Percentiles rank a stretch among this genome's conserved stretches.
Conservation (phyloP, 2,888 invertebrate species). For the Pharmacophagus antenor region DNA sequence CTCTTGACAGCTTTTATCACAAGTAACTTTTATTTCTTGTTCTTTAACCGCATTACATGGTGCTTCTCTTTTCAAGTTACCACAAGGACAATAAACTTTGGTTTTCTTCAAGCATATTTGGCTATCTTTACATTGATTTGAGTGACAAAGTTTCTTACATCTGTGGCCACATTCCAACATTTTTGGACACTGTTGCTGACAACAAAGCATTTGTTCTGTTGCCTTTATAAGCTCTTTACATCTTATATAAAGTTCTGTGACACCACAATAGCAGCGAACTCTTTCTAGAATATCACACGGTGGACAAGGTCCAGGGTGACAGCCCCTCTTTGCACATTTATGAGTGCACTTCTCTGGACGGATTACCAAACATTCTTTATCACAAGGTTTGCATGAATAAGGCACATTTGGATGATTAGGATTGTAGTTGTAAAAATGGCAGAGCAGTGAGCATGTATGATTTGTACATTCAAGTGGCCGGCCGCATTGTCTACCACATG, state of each 20-base stretch:
- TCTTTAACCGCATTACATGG: slow-evolving; percentile 82
- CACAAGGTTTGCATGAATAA: slow-evolving; percentile 64
- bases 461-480: slow-evolving; percentile 87
- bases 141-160: slow-evolving; percentile 87
- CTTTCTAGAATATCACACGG: slow-evolving; percentile 87
- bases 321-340: slow-evolving; percentile 83
- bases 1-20: slow-evolving; percentile 83
- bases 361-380: slow-evolving; percentile 79
- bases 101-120: slow-evolving; percentile 89
- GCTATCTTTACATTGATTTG: slow-evolving; percentile 84
- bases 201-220: slow-evolving; percentile 78
- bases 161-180: slow-evolving; percentile 93
- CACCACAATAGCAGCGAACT: slow-evolving; percentile 90
- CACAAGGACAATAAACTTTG: slow-evolving; percentile 89
- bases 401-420: slow-evolving; percentile 70
- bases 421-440: slow-evolving; percentile 81
- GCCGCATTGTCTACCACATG: slow-evolving; percentile 91
- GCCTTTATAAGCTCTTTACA: slow-evolving; percentile 85
- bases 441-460: slow-evolving; percentile 86
- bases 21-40: slow-evolving; percentile 73
- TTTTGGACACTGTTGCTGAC: slow-evolving; percentile 93
- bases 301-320: slow-evolving; percentile 88
- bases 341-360: slow-evolving; percentile 89
- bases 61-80: slow-evolving; percentile 87
- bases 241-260: slow-evolving; percentile 86